These are phyloP conservation scores for Calliphora vicina DNA, from an alignment of 1,140 invertebrate genomes.

Conservation along the genomic window DNA sequence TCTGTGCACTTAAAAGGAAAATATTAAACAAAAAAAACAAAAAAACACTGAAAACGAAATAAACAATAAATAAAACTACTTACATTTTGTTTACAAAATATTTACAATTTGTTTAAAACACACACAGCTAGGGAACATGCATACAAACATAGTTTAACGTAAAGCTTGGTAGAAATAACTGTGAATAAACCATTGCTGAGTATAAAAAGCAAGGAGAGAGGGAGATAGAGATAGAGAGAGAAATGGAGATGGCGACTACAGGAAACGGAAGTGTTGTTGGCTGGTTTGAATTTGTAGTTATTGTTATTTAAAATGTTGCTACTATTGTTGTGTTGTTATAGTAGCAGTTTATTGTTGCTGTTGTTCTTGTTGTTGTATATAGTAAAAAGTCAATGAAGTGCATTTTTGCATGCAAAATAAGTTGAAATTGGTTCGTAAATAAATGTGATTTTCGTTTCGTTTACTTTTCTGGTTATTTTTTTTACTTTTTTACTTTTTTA, in stretches of 20 bases:
- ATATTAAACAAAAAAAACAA: too few relatives aligned
- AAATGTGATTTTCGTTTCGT: not conserved
- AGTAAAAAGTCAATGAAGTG: not conserved
- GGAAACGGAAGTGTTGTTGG: constrained; percentile 15
- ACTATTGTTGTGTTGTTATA: not conserved
- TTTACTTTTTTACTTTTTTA: not conserved
- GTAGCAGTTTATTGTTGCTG: not conserved
- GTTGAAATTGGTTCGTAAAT: constrained; percentile 13
- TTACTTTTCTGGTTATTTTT: not conserved
- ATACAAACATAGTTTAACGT: not conserved
- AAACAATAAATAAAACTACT: not conserved
- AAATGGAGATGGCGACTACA: not conserved
- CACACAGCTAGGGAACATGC: not conserved
- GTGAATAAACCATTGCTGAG: too few relatives aligned
- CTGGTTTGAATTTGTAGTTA: not conserved
- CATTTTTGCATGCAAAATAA: constrained; percentile 10
- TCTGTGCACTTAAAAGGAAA: too few relatives aligned
- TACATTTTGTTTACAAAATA: constrained; percentile 14
- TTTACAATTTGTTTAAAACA: not conserved
- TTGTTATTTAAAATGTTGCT: not conserved
- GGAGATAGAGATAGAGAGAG: not conserved
- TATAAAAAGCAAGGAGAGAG: not conserved
- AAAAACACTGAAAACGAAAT: too few relatives aligned
- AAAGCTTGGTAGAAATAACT: not conserved
- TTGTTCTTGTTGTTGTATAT: not conserved